Base-by-base conservation (phyloP, 2,113 vertebrate genomes). In the Phrynosoma blainvillii region DNA sequence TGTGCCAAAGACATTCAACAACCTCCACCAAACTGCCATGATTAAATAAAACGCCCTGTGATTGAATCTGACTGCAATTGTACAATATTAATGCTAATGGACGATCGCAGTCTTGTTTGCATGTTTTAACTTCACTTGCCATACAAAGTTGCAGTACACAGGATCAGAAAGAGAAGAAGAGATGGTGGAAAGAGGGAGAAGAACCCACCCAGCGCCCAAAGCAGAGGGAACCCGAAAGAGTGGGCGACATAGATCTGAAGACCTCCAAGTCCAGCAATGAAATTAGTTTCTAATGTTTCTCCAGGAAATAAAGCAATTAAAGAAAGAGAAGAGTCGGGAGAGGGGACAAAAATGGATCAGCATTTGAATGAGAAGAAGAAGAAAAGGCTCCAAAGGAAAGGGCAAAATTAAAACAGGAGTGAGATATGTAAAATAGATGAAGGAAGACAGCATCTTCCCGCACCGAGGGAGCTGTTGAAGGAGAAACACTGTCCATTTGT, bases 401-500 rank as follows among this genome's bases (percentile, higher is more conserved):
- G 91, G 95, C 93, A 88, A 95, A 97, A 97, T 97, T 97, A 97
- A 96, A 96, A 93, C 96, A 96, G 96, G 96, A 97, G 97, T 93
- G 96, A 56, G 96, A 97, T 97, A 98, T 97, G 96, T 97, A 97
- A 98, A 98, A 96, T 96, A 97, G 97, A 98, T 98, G 97, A 97
- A 97, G 97, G 97, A 98, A 97, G 97, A 97, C 97, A 97, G 97
- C 93, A 96, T 97, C 94, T 97, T 97, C 96, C 96, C 97, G 97
- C 98, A 97, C 97, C 97, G 94, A 97, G 97, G 97, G 98, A 98
- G 98, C 95, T 97, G 97, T 98, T 98, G 98, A 98, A 98, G 97
- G 97, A 98, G 98, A 98, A 98, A 98, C 98, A 98, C 97, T 98
- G 98, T 98, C 98, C 97, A 98, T 98, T 98, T 99, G 98, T 97